Base-by-base conservation (phyloP, 2,113 vertebrate species). In the Tonatia bakeri region DNA sequence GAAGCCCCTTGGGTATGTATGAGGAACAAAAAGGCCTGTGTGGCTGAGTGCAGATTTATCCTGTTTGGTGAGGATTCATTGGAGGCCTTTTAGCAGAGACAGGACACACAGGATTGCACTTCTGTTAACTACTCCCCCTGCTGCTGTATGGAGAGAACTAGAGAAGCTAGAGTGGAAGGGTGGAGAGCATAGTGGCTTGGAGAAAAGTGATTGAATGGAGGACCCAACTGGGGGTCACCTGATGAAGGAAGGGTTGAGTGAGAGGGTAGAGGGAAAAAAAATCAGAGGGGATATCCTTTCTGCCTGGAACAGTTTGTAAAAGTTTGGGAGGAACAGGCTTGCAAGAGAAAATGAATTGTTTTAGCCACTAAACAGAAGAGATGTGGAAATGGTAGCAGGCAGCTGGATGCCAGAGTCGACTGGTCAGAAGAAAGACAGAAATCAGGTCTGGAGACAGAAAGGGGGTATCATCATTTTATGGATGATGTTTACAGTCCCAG, bases 371-470 rank as follows among this genome's bases (percentile, higher is more conserved):
- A 11, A 19, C 16, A 7, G 22, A 38, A 3, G 36, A 61, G 61
- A 9, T 1, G 28, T 4, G n/a, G 26, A 22, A 13, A 2, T 26
- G 4, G 12, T 0, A 4, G 52, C 7, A 33, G n/a, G 54, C 5
- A 7, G 59, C 33, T 2, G 38, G 45, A 17, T 6, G 16, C n/a
- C 3, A 1, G 5, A 0, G 6, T 8, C 43, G 9, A 10, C 7
- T 7, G n/a, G 1, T 65, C 7, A 19, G 12, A 20, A 52, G 65
- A 22, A 20, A 52, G 65, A 22, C 14, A 28, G 40, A 52, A 31
- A 33, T 38, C 33, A 2, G 1, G 26, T 67, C 28, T 20, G 43
- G 22, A 7, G 72, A 36, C 10, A 56, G 20, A 43, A 70, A 38
- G 0, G 2, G 28, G 13, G 92, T 0, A 19, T 61, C 75, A 24